Base-by-base conservation (phyloP, 1,140 invertebrate genomes). In the Drosophila azteca region DNA sequence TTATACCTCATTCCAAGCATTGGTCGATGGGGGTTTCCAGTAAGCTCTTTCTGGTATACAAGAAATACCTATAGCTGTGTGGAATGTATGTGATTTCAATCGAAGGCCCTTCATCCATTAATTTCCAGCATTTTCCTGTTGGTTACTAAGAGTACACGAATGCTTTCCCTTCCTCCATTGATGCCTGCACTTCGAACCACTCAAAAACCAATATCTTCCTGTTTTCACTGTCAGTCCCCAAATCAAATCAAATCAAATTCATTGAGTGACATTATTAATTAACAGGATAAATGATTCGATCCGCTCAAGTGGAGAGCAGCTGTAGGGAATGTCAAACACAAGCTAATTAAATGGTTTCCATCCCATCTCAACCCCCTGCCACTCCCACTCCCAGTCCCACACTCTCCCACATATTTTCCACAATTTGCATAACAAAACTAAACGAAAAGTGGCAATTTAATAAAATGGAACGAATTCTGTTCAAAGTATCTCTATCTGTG, bases 301-400 rank as follows among this genome's bases (percentile, higher is more conserved):
- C 39, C 31, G 3, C 41, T 13, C 4, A 35, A 53, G 51, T 53
- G 29, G n/a, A 31, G 13, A 31, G 13, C 35, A 46, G 20, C n/a
- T 17, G 8, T 2, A 4, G 43, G 5, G 39, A 62, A 71, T 53
- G 51, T 20, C 24, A 43, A 55, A 72, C 67, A 49, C 51, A 35
- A 43, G 26, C 72, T 79, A 77, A 79, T 81, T 80, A 68, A 80
- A 72, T 58, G 77, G 9, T 44, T 41, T 64, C 57, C 60, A 29
- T 60, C 29, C n/a, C n/a, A n/a, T n/a, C n/a, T n/a, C 24, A 5
- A 24, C 52, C 50, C 31, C 57, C 6, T 20, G 17, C 35, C 35
- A 15, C 17, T 1, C 0, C 17, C 17, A n/a, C 11, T 35, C 24
- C 35, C 6, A 5, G 24, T 3, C 22, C 22, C 24, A 3, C 24